Evolutionary conservation across 1,140 invertebrate genomes (phyloP).

Genomic region (Zaprionus nigranus): DNA sequence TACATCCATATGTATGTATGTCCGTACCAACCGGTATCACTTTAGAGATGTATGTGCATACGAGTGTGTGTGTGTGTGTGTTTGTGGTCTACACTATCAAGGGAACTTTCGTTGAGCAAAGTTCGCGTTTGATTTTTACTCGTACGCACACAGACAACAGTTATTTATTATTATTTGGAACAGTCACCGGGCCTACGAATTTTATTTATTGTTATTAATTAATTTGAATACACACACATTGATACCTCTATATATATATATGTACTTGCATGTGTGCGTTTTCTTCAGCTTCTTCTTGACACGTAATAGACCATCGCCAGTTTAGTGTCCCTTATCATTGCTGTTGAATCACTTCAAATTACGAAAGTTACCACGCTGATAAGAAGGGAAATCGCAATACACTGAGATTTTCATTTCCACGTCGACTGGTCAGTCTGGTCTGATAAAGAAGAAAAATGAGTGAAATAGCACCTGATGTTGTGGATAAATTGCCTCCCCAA

Average conservation of each 20-base stretch:
- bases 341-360: constrained; percentile 36
- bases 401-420: constrained; percentile 26
- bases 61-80: neutral
- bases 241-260: constrained; percentile 27
- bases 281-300: neutral
- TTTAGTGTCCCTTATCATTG: constrained; percentile 19
- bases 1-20: neutral
- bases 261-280: neutral
- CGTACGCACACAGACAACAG: constrained; percentile 33
- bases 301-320: constrained; percentile 3
- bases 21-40: neutral
- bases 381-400: constrained; percentile 34
- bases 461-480: constrained; percentile 87
- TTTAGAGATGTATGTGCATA: neutral
- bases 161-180: constrained; percentile 53
- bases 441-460: constrained; percentile 46
- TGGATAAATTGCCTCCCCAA: constrained; percentile 85
- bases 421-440: constrained; percentile 26
- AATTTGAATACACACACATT: constrained; percentile 48
- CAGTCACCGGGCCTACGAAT: constrained; percentile 53
- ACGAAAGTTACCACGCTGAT: constrained; percentile 54
- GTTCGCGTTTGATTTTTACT: constrained; percentile 43
- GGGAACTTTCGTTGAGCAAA: constrained; percentile 40
- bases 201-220: constrained; percentile 66
- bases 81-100: constrained; percentile 6